These are phyloP conservation scores for Volucella inflata DNA, from an alignment of 2,888 invertebrate species.

Conservation along the genomic window DNA sequence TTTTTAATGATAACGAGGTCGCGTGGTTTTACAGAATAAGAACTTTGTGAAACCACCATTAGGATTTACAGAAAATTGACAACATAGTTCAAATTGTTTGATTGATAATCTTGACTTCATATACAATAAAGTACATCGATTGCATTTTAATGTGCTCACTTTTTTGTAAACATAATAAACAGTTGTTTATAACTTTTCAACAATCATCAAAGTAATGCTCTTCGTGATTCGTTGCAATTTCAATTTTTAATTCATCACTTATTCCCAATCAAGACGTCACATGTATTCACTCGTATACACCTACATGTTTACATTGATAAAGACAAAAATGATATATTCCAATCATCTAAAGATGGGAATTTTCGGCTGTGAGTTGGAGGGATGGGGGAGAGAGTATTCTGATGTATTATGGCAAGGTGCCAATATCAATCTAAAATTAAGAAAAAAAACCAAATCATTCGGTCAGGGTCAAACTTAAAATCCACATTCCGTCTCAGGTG, in stretches of 20 bases:
- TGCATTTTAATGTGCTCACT: conserved; percentile 28
- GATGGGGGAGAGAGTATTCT: background rate
- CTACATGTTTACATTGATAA: background rate
- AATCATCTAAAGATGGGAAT: background rate
- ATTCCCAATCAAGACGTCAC: conserved; percentile 37
- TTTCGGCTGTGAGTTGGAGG: too few relatives aligned
- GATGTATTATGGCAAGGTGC: conserved; percentile 42
- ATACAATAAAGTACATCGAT: conserved; percentile 38
- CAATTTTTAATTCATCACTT: conserved; percentile 38
- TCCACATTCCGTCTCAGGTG: conserved; percentile 25
- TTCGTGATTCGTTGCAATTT: conserved; percentile 39
- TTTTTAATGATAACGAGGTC: too few relatives aligned
- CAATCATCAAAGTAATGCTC: conserved; percentile 21
- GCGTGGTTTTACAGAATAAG: too few relatives aligned
- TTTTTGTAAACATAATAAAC: conserved; percentile 53
- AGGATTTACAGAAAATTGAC: too few relatives aligned
- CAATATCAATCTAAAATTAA: conserved; percentile 60
- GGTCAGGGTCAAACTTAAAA: conserved; percentile 56
- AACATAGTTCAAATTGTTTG: too few relatives aligned
- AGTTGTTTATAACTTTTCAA: conserved; percentile 31
- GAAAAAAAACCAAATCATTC: conserved; percentile 49
- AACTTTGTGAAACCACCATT: too few relatives aligned
- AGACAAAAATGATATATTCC: conserved; percentile 2
- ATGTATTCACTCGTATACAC: conserved; percentile 11
- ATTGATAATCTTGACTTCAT: too few relatives aligned